Evolutionary conservation across 1,140 invertebrate genomes (phyloP).

Genomic region (Drosophila neocordata): DNA sequence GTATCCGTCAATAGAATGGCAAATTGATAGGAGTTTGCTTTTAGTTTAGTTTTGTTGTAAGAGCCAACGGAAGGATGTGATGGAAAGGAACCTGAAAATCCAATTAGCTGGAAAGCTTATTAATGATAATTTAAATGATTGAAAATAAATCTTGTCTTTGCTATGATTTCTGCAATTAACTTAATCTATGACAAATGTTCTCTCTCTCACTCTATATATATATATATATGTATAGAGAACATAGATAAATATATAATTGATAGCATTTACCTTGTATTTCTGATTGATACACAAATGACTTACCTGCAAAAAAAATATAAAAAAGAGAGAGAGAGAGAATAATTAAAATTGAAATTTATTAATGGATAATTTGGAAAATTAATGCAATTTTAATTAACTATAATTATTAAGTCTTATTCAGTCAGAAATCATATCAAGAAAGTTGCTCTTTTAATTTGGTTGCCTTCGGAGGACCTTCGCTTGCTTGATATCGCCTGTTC

Average conservation of each 20-base stretch:
- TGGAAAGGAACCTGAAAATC: slow-evolving; percentile 14
- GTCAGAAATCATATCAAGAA: too few relatives aligned
- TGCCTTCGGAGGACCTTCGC: too few relatives aligned
- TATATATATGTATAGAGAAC: too few relatives aligned
- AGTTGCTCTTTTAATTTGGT: too few relatives aligned
- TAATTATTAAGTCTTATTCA: too few relatives aligned
- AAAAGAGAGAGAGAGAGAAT: background rate
- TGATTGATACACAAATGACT: background rate
- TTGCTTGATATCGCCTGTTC: too few relatives aligned
- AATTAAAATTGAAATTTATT: too few relatives aligned
- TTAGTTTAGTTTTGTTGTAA: slow-evolving; percentile 35
- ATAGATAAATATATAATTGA: too few relatives aligned
- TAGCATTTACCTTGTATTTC: background rate
- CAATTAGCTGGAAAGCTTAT: slow-evolving; percentile 13
- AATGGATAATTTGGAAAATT: too few relatives aligned
- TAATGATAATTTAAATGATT: background rate
- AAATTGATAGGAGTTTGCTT: slow-evolving; percentile 38
- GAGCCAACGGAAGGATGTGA: slow-evolving; percentile 9
- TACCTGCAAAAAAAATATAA: background rate
- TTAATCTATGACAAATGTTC: too few relatives aligned
- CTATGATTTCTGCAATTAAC: slow-evolving; percentile 1
- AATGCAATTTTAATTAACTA: too few relatives aligned
- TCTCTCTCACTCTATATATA: too few relatives aligned
- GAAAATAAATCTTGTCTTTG: slow-evolving; percentile 13
- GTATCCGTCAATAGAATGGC: slow-evolving; percentile 41